phyloP scores from a whole-genome alignment of 2,797 vertebrate genomes.

The Platalea minor region DNA sequence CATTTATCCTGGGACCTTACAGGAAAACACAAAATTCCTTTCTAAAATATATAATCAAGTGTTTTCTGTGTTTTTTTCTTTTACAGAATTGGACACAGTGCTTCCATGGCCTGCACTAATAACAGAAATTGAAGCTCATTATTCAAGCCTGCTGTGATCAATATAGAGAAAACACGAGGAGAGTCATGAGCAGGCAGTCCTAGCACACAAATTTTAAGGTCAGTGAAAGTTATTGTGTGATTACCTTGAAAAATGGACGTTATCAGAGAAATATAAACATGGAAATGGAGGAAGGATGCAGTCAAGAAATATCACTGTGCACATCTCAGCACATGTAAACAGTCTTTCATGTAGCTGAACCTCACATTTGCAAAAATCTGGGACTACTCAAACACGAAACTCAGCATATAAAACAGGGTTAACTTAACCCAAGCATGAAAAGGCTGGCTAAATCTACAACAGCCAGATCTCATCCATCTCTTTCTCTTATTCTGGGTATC shows the following conservation, averaged over 20 bases:
- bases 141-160: constrained; percentile 15
- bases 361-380: background rate
- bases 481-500: background rate
- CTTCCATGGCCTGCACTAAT: background rate
- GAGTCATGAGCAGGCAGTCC: background rate
- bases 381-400: background rate
- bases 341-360: background rate
- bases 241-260: background rate
- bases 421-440: background rate
- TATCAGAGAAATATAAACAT: background rate
- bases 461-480: constrained; percentile 14
- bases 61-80: background rate
- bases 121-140: constrained; percentile 29
- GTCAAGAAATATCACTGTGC: background rate
- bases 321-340: background rate
- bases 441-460: background rate
- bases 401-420: background rate
- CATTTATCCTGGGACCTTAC: background rate
- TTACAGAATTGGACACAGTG: background rate
- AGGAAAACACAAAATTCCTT: background rate
- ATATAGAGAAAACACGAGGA: constrained; percentile 1
- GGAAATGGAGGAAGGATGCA: background rate
- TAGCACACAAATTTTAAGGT: background rate
- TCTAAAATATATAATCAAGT: background rate
- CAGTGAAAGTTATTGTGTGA: background rate